Percentiles rank a stretch among this genome's conserved stretches.
Evolutionary conservation across 2,888 invertebrate genomes (phyloP).

Genomic region (Ochropleura leucogaster): DNA sequence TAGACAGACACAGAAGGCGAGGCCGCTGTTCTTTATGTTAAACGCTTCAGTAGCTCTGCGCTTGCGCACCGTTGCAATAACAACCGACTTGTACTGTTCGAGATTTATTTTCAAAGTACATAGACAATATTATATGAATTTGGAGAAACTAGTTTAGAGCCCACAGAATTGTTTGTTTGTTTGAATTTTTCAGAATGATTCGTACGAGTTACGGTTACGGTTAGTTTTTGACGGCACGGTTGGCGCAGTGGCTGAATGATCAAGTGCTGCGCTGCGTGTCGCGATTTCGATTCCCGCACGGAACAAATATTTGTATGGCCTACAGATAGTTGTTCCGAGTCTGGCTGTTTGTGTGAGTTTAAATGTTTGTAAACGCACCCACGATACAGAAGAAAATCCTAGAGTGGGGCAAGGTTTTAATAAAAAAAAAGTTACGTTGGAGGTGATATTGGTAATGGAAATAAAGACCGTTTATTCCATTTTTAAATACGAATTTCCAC

Average conservation of each 20-base stretch:
- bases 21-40: constrained; percentile 33
- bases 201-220: too few species aligned
- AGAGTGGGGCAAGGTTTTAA: too few species aligned
- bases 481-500: neutral
- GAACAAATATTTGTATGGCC: too few species aligned
- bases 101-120: neutral
- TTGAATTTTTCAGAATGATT: neutral
- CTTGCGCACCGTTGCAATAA: constrained; percentile 25
- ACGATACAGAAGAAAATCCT: too few species aligned
- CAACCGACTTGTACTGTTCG: neutral
- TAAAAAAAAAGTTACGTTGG: too few species aligned
- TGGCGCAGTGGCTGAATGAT: too few species aligned
- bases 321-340: too few species aligned
- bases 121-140: neutral
- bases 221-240: too few species aligned
- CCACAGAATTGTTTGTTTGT: neutral
- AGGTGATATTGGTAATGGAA: neutral
- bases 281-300: too few species aligned
- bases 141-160: neutral
- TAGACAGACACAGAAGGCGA: constrained; percentile 41
- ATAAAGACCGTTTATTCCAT: neutral
- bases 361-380: too few species aligned
- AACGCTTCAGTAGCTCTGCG: constrained; percentile 46
- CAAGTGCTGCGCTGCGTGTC: too few species aligned
- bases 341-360: too few species aligned